phyloP scores from a whole-genome alignment of 1,140 invertebrate genomes.

The Drosophila watanabei region DNA sequence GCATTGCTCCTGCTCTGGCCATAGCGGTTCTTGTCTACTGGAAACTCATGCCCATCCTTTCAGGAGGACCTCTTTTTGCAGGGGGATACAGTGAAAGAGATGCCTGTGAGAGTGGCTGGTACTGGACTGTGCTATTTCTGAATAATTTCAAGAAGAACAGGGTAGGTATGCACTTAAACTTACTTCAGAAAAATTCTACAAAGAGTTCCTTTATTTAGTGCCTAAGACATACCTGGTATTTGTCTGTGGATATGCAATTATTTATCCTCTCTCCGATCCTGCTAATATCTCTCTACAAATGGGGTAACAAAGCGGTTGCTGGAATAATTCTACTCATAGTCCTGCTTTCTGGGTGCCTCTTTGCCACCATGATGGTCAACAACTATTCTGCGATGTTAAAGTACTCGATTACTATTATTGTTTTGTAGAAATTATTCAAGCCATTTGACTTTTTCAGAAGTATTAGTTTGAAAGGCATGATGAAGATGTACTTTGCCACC shows the following conservation, averaged over 20 bases:
- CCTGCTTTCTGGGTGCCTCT: conserved; percentile 42
- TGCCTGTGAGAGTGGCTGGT: conserved; percentile 67
- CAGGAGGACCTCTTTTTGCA: conserved; percentile 37
- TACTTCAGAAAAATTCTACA: too few relatives aligned
- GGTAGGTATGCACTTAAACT: not conserved
- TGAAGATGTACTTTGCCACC: conserved; percentile 3
- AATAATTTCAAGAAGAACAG: conserved; percentile 1
- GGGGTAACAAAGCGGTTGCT: conserved; percentile 28
- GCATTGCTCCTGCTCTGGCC: conserved; percentile 41
- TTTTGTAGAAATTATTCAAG: not conserved
- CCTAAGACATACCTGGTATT: conserved; percentile 95
- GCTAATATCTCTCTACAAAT: too few relatives aligned
- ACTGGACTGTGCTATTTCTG: conserved; percentile 55
- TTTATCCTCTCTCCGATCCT: conserved; percentile 92
- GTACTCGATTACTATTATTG: too few relatives aligned
- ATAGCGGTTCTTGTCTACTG: not conserved
- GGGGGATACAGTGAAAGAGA: conserved; percentile 14
- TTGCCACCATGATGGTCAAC: conserved; percentile 52
- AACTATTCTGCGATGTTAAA: conserved; percentile 13
- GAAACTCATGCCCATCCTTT: not conserved
- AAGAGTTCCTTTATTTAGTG: conserved; percentile 87
- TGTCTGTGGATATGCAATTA: conserved; percentile 94
- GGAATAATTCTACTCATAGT: conserved; percentile 41
- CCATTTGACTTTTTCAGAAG: conserved; percentile 21
- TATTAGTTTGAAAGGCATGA: not conserved